These are phyloP conservation scores for Meteorus cinctellus DNA, from an alignment of 2,888 invertebrate genomes.

Conservation along the genomic window DNA sequence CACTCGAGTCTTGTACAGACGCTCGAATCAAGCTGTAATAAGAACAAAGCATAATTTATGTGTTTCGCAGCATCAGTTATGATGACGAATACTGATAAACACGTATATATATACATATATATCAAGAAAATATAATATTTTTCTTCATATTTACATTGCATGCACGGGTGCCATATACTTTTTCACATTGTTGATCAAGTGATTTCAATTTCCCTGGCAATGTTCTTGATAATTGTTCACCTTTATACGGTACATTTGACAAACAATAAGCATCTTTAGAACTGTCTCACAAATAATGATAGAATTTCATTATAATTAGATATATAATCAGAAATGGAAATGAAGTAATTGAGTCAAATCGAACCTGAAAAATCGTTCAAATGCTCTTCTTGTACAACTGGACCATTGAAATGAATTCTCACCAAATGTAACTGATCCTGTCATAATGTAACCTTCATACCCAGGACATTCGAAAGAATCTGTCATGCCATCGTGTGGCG, in stretches of 20 bases:
- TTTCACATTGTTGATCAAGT: slow-evolving; percentile 90
- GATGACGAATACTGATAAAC: not conserved
- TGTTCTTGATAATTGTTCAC: slow-evolving; percentile 86
- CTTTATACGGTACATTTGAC: slow-evolving; percentile 90
- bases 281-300: slow-evolving; percentile 83
- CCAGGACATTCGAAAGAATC: slow-evolving; percentile 49
- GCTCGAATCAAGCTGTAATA: slow-evolving; percentile 86
- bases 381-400: slow-evolving; percentile 53
- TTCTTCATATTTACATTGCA: slow-evolving; percentile 77
- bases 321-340: not conserved
- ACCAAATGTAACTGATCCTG: slow-evolving; percentile 47
- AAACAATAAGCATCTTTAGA: slow-evolving; percentile 81
- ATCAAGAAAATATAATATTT: not conserved
- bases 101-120: slow-evolving; percentile 7
- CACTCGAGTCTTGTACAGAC: slow-evolving; percentile 94
- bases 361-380: slow-evolving; percentile 60
- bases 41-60: not conserved
- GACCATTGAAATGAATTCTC: slow-evolving; percentile 64
- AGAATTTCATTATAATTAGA: slow-evolving; percentile 49
- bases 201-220: slow-evolving; percentile 89
- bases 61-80: not conserved
- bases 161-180: slow-evolving; percentile 86
- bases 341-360: not conserved
- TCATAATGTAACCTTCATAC: slow-evolving; percentile 61
- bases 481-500: slow-evolving; percentile 59